Base-by-base conservation (phyloP, 1,140 invertebrate species). In the Drosophila ambigua region DNA sequence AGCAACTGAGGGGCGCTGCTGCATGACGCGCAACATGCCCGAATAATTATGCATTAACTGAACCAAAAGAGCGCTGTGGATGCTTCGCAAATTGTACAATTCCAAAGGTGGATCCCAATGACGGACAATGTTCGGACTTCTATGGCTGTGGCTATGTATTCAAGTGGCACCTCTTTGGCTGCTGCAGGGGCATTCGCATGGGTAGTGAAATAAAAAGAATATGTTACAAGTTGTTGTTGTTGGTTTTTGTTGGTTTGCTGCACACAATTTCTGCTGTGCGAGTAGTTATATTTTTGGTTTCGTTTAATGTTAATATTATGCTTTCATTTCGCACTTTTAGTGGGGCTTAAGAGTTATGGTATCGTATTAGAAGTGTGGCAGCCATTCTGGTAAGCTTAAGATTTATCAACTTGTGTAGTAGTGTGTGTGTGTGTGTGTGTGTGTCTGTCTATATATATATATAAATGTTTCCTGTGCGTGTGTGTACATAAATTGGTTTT, bases 201-300 rank as follows among this genome's bases (percentile, higher is more conserved):
- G 23, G 53, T n/a, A n/a, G n/a, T n/a, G 35, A 85, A 85, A 85
- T 75, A 87, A 85, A 85, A 85, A 85, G 74, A 85, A 68, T 84
- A 81, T 85, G 52, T 82, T 85, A 87, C 66, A 85, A 75, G 15
- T 50, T 46, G 26, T 60, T n/a, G 52, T 74, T 73, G 23, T 51
- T 13, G 26, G 2, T 51, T 28, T n/a, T 26, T 26, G 16, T 50
- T 77, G 54, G 67, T 72, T 85, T 87, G 73, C 73, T 69, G 85
- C 28, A 80, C 63, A 84, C 82, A 80, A 39, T 39, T 67, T 73
- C 59, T 24, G 16, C 11, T 77, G 79, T 77, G 79, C 72, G 73
- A 75, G 77, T 74, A 65, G 61, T 82, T 43, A 39, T 73, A 39
- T 39, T 39, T 35, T 35, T 78, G 66, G 23, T 62, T 43, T 28